phyloP scores from a whole-genome alignment of 2,797 vertebrate species.

The Phalloptychus januarius region DNA sequence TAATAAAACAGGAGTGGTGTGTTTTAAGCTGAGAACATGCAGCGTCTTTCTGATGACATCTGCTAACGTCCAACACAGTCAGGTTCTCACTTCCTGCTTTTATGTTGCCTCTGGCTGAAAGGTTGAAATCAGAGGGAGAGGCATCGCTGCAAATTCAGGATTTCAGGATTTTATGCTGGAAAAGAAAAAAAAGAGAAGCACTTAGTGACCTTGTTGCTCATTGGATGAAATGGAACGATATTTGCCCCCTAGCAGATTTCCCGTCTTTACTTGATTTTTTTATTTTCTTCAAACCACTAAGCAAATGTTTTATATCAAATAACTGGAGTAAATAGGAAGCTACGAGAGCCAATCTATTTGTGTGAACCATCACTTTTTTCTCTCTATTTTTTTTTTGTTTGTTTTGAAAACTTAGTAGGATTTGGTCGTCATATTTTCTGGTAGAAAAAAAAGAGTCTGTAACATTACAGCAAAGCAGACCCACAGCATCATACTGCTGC shows the following conservation, averaged over 20 bases:
- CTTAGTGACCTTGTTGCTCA: constrained; percentile 13
- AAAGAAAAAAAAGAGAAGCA: neutral
- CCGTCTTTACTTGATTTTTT: neutral
- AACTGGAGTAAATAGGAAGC: neutral
- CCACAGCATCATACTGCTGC: neutral
- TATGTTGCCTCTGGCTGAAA: constrained; percentile 8
- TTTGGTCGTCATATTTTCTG: neutral
- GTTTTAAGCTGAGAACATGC: neutral
- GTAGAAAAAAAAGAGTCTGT: too few species aligned
- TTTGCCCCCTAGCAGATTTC: neutral
- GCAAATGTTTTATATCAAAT: too few species aligned
- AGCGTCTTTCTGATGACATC: constrained; percentile 30
- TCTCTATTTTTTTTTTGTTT: neutral
- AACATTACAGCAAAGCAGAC: neutral
- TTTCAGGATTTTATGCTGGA: constrained; percentile 6
- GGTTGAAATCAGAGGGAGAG: constrained; percentile 14
- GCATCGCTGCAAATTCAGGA: constrained; percentile 18
- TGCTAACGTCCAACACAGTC: constrained; percentile 24
- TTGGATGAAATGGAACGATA: constrained; percentile 2
- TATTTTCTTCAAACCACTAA: neutral
- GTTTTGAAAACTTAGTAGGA: neutral
- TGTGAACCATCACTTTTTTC: too few species aligned
- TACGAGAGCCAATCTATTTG: neutral
- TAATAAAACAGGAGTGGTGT: neutral
- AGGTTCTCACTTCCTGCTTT: neutral